Conservation (phyloP, 2,797 vertebrate genomes). For the Alauda arvensis region DNA sequence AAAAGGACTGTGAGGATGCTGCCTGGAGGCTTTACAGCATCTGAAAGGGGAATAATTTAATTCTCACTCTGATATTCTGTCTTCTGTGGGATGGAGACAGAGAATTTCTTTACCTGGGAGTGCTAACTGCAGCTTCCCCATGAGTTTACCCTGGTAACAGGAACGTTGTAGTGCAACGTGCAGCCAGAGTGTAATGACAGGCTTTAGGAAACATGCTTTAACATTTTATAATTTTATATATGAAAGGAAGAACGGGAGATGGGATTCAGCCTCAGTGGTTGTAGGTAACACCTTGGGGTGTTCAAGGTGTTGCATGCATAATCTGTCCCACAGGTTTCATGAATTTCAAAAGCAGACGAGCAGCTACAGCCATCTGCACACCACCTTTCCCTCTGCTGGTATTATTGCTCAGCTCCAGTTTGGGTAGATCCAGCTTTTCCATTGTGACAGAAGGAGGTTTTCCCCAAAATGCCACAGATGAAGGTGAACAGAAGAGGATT, state of each 20-base stretch:
- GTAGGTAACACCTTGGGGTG: neutral
- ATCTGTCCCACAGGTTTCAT: slow-evolving; percentile 1
- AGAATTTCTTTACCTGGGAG: neutral
- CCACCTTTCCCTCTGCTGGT: neutral
- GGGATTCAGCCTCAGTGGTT: neutral
- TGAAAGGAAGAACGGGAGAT: neutral
- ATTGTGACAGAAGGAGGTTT: slow-evolving; percentile 12
- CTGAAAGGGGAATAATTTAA: slow-evolving; percentile 35
- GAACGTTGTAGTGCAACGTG: neutral
- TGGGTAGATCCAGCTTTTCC: slow-evolving; percentile 23
- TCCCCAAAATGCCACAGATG: slow-evolving; percentile 22
- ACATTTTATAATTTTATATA: neutral
- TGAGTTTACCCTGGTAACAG: neutral
- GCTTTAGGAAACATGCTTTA: neutral
- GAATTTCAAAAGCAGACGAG: neutral
- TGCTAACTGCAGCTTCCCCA: neutral
- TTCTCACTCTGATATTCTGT: slow-evolving; percentile 29
- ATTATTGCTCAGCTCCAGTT: neutral
- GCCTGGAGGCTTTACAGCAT: neutral
- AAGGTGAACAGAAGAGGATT: neutral
- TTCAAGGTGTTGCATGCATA: neutral
- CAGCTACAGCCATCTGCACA: neutral
- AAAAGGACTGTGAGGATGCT: slow-evolving; percentile 20
- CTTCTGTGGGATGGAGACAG: neutral
- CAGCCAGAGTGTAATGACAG: neutral